Base-by-base conservation (phyloP, 2,888 invertebrate genomes). In the Venustoraphidia nigricollis region DNA sequence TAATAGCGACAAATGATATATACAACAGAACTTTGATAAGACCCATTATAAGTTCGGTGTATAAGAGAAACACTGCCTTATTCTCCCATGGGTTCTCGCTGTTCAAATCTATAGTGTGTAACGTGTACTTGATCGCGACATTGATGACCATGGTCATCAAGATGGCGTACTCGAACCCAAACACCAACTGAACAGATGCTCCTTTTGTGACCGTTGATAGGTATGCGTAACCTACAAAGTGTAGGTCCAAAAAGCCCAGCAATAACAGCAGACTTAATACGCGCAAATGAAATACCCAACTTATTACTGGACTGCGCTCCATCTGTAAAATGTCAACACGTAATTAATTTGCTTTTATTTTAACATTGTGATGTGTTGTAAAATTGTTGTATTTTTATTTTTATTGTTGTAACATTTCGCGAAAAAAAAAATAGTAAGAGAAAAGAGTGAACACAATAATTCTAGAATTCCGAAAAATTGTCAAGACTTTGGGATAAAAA, bases 101-200 rank as follows among this genome's bases (percentile, higher is more conserved):
- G 60, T 86, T 83, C 8, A 93, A 75, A 62, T 95, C 94, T 51
- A 92, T 80, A 3, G 88, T 81, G 64, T 95, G 94, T 5, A 90
- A 69, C 27, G 84, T 70, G 63, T 94, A 93, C 63, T 99, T 98
- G 54, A 96, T 88, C 44, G 85, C 76, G 51, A 94, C 93, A 68
- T 95, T 96, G 47, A 88, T 72, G 36, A 94, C 87, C 63, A 93
- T 87, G 6, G 95, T 95, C 49, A 96, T 72, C 45, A 99, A 72
- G 63, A 98, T 93, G 52, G 96, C 96, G 70, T 98, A 99, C 72
- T 98, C 97, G 71, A 98, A 98, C 46, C 98, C 98, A 73, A 98
- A 98, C 8, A 98, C 97, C 51, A 99, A 73, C 68, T 99, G 98
- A 1, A 96, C 96, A 0, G 94, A 93, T 8, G 97, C 93, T 40